Percentiles rank a stretch among this genome's conserved stretches.
Evolutionary conservation across 2,113 vertebrate genomes (phyloP).

Genomic region (Pardalotus punctatus): DNA sequence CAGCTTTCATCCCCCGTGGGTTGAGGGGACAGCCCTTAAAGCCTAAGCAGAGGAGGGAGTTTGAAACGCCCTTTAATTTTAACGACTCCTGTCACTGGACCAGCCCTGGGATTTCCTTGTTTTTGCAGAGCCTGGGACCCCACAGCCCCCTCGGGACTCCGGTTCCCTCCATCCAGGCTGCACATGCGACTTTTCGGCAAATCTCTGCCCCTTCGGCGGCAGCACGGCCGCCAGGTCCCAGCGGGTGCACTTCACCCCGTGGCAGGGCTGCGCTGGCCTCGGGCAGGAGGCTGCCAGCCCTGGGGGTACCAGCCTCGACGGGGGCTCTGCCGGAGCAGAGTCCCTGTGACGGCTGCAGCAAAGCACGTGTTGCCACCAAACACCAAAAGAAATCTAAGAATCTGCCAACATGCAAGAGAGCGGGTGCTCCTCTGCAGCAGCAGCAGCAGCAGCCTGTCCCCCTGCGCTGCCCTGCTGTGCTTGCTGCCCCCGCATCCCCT

Average conservation of each 20-base stretch:
- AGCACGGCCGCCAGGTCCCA: neutral
- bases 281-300: neutral
- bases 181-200: rapidly evolving
- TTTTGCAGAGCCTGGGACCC: neutral
- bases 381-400: constrained; percentile 61
- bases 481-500: neutral
- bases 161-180: neutral
- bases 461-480: rapidly evolving
- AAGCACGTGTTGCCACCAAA: neutral
- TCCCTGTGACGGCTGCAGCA: neutral
- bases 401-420: constrained; percentile 69
- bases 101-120: neutral
- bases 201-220: neutral
- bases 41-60: rapidly evolving
- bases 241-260: rapidly evolving
- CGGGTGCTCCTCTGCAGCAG: constrained; percentile 78
- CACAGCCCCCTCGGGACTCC: neutral
- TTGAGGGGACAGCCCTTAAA: neutral
- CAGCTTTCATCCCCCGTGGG: rapidly evolving
- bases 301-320: rapidly evolving
- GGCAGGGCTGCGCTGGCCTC: rapidly evolving
- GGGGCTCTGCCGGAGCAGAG: neutral
- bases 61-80: neutral
- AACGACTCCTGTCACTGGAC: neutral
- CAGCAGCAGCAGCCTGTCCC: neutral